Base-by-base conservation (phyloP, 2,888 invertebrate genomes). In the Onthophagus sagittarius region DNA sequence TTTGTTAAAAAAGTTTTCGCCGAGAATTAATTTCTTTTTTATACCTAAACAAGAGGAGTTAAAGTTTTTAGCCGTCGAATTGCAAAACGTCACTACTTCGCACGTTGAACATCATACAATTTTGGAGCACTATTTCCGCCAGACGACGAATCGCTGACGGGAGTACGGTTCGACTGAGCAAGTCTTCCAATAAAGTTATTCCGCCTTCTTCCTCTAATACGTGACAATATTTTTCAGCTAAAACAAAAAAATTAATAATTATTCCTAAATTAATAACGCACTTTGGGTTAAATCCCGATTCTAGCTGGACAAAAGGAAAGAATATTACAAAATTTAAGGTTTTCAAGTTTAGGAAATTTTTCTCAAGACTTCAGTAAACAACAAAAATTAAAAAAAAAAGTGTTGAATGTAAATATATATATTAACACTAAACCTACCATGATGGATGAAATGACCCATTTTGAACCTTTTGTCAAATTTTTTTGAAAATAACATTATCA, bases 221-320 rank as follows among this genome's bases (percentile, higher is more conserved):
- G 76, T 89, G 88, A 85, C 98, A 98, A 87, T 99, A 99, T 86
- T 97, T 98, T 74, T 92, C 92, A 63, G 97, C 97, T 97, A 85
- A 23, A 87, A 64, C 13, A 64, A 64, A 64, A 14, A n/a, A 31
- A 71, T 13, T 15, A 72, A 62, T 69, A 62, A 69, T 9, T 31
- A 63, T 31, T 15, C 0, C 62, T 15, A 15, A 72, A n/a, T 9
- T 2, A 70, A 70, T 23, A n/a, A n/a, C n/a, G n/a, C n/a, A n/a
- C n/a, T n/a, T n/a, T n/a, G n/a, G n/a, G n/a, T n/a, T n/a, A n/a
- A n/a, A n/a, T n/a, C n/a, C n/a, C n/a, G n/a, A n/a, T n/a, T n/a
- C n/a, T n/a, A n/a, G n/a, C n/a, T n/a, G n/a, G n/a, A n/a, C n/a
- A n/a, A n/a, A n/a, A n/a, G n/a, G n/a, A n/a, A n/a, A n/a, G n/a